These are phyloP conservation scores for Nibea albiflora DNA, from an alignment of 2,113 vertebrate genomes.

Conservation along the genomic window DNA sequence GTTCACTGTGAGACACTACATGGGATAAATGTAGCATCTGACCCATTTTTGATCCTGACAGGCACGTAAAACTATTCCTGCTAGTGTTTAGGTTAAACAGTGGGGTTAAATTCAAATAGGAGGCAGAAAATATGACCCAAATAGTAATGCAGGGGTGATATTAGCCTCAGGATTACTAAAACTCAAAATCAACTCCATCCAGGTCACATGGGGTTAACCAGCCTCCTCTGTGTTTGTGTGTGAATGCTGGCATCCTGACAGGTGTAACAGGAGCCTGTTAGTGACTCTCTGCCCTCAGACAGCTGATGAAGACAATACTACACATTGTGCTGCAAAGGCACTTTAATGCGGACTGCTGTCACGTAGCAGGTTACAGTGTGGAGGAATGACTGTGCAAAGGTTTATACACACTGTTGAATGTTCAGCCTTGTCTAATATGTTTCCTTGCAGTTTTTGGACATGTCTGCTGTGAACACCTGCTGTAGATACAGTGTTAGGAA, in stretches of 20 bases:
- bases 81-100: too few relatives aligned
- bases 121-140: too few relatives aligned
- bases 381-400: not conserved
- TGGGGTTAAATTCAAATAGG: too few relatives aligned
- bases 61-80: too few relatives aligned
- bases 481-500: not conserved
- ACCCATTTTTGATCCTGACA: too few relatives aligned
- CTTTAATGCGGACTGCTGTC: not conserved
- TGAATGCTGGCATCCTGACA: not conserved
- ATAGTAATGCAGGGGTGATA: too few relatives aligned
- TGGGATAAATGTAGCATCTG: too few relatives aligned
- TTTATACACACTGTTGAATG: not conserved
- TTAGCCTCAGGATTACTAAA: too few relatives aligned
- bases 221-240: not conserved
- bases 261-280: conserved; percentile 17
- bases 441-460: not conserved
- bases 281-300: conserved; percentile 19
- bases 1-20: too few relatives aligned
- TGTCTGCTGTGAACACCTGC: not conserved
- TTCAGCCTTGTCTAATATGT: not conserved
- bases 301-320: conserved; percentile 18
- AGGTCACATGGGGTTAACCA: not conserved
- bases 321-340: conserved; percentile 20
- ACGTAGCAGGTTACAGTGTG: not conserved
- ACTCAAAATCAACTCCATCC: too few relatives aligned